Evolutionary conservation across 2,113 vertebrate species (phyloP), one percentile per base, ranked within the genome.

Genomic region (Pollachius pollachius): DNA sequence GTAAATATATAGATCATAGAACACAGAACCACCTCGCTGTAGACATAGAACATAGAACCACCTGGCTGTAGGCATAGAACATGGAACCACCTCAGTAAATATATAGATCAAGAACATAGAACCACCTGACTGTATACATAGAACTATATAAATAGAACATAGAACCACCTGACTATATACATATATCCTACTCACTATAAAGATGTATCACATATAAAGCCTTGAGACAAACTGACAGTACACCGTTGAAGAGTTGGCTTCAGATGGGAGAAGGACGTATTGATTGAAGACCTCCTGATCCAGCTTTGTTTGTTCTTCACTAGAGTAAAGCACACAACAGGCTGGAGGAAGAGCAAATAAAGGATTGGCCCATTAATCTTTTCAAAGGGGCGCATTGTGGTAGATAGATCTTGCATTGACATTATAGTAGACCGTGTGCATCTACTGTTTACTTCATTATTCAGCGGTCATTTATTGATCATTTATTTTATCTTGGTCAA

Each of bases 281-380:
- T 19, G n/a, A 16, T 15, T 25, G 2, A 25, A 63, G 15, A 18
- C 27, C 11, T 74, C 34, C 17, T 18, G 30, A 9, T 52, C n/a
- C n/a, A n/a, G n/a, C 17, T 63, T 15, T 68, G 23, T n/a, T 21
- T 58, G 23, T 12, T 15, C 65, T 64, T 13, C 75, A 23, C 21
- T 88, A 96, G 89, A 94, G 83, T 67, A n/a, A n/a, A n/a, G n/a
- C n/a, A n/a, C n/a, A n/a, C n/a, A n/a, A n/a, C n/a, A n/a, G n/a
- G n/a, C n/a, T n/a, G n/a, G n/a, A n/a, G n/a, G n/a, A 27, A 27
- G 27, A 27, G 2, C 27, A 27, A 27, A 27, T 27, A 2, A 41
- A 41, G 3, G 6, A 41, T 41, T 41, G 3, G 37, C 37, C 5
- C 37, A 41, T 41, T 11, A 41, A 41, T 41, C 37, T n/a, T n/a